Conservation (phyloP, 2,797 vertebrate species). For the Cyprinodon diabolis region DNA sequence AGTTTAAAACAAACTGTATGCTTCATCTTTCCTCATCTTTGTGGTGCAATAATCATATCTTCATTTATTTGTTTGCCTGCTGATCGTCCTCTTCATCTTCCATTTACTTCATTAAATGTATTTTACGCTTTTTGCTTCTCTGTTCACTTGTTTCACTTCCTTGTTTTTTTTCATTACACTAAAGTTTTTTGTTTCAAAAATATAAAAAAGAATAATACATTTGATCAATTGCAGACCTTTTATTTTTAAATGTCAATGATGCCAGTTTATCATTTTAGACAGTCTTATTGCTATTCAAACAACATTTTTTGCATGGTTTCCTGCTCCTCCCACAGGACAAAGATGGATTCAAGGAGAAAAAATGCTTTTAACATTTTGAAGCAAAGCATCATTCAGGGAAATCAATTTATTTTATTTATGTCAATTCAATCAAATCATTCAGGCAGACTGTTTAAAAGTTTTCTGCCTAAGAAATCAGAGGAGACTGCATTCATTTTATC, state of each 20-base stretch:
- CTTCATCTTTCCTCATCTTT: conserved; percentile 16
- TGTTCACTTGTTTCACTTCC: conserved; percentile 14
- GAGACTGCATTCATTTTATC: no score
- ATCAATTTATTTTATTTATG: no score
- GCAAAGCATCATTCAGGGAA: no score
- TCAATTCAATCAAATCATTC: no score
- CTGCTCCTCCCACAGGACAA: no score
- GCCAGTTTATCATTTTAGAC: not conserved
- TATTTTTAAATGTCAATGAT: not conserved
- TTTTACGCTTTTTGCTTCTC: conserved; percentile 14
- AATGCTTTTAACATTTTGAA: no score
- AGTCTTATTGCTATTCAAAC: not conserved
- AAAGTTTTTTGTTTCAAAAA: not conserved
- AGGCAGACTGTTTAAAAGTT: no score
- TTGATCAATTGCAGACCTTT: not conserved
- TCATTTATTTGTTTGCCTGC: conserved; percentile 2
- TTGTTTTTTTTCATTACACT: not conserved
- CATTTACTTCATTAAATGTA: conserved; percentile 32
- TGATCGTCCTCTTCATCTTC: conserved; percentile 23
- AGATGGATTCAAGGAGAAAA: no score
- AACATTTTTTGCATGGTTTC: not conserved
- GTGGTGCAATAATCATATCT: not conserved
- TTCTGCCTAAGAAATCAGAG: no score
- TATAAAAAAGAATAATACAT: not conserved
- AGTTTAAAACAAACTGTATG: not conserved